phyloP scores from a whole-genome alignment of 2,797 vertebrate genomes.

The Ctenosaura bakeri region DNA sequence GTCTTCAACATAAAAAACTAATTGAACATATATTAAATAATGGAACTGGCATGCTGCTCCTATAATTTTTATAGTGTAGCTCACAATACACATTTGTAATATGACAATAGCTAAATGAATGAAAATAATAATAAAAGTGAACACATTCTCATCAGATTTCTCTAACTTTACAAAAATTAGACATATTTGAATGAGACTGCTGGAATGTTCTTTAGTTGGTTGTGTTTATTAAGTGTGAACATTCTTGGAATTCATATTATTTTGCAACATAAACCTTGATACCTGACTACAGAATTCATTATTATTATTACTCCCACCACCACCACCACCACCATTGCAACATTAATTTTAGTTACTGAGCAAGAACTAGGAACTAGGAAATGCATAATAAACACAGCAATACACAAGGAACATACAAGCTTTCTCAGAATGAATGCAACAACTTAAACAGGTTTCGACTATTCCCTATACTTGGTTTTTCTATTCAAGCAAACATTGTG shows the following conservation, averaged over 20 bases:
- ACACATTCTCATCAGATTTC: background rate
- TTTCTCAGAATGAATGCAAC: constrained; percentile 39
- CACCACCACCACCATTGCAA: background rate
- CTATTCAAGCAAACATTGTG: background rate
- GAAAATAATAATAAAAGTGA: constrained; percentile 16
- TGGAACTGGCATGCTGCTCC: background rate
- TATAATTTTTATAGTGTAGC: constrained; percentile 14
- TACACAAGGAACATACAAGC: background rate
- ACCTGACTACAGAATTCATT: background rate
- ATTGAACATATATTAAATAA: constrained; percentile 14
- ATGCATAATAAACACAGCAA: constrained; percentile 17
- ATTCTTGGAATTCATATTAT: constrained; percentile 27
- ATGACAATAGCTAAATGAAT: constrained; percentile 1
- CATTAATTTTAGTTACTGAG: background rate
- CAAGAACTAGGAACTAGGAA: background rate
- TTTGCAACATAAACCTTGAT: background rate
- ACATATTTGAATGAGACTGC: background rate
- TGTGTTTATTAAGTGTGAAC: constrained; percentile 21
- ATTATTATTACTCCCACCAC: no score
- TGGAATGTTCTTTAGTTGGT: constrained; percentile 3
- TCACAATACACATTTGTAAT: background rate
- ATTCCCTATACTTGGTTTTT: background rate
- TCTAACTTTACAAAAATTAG: background rate
- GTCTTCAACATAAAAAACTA: background rate
- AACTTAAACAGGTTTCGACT: constrained; percentile 17